Base-by-base conservation (phyloP, 2,113 vertebrate species). In the Microcebus griseorufus region DNA sequence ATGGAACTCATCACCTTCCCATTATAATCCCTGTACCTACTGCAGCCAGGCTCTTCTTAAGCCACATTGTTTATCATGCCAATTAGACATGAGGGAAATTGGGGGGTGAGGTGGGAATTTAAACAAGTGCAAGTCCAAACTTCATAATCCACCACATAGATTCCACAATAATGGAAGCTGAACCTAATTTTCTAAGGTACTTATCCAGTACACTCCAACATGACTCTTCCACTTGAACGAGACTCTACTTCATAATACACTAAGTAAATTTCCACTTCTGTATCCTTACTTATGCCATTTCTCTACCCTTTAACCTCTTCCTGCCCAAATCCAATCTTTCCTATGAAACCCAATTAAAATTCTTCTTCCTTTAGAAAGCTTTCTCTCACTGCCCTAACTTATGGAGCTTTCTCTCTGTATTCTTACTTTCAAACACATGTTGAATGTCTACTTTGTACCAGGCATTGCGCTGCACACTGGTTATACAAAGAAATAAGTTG, bases 331-430 rank as follows among this genome's bases (percentile, higher is more conserved):
- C 53, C 29, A 91, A 76, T 2, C 39, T 62, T 72, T 78, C 27
- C 25, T 93, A n/a, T n/a, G 89, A 96, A 93, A 42, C 14, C 12
- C 60, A 95, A 82, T 16, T 72, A 79, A 58, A 94, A 75, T 34
- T 94, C 51, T 83, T 72, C 39, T 95, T 70, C 9, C 48, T 86
- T 90, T 60, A 86, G 55, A 67, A 75, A 81, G 23, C 29, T 18
- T 88, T n/a, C 25, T 94, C 42, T 94, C 18, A 27, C 23, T 72
- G 22, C 32, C 4, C 37, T 90, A 95, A 82, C 13, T 84, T 42
- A n/a, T 1, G 39, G 58, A 60, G 17, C 14, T 58, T 58, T 70
- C 72, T 65, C 67, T 86, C 60, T 37, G 2, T 65, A 81, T 32
- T 55, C 20, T 20, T 67, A 51, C 37, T 84, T 80, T 88, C 51